Evolutionary conservation across 2,113 vertebrate species (phyloP).

Genomic region (Campylomormyrus tamandua): DNA sequence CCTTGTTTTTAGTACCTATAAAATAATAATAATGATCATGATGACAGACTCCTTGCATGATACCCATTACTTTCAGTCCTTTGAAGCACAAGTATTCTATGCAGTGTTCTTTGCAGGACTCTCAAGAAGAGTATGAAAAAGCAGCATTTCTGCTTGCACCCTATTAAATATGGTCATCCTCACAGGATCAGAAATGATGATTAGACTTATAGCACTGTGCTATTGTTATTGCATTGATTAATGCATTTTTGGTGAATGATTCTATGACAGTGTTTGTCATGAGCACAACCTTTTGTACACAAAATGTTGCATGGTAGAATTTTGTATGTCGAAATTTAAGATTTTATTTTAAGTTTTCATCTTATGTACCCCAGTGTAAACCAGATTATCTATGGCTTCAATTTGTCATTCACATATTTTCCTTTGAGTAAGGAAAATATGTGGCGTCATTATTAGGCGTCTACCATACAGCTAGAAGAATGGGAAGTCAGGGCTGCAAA

Average conservation of each 20-base stretch:
- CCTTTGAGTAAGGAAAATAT: background rate
- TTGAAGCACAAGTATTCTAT: slow-evolving; percentile 61
- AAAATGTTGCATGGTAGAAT: background rate
- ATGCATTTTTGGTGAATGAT: slow-evolving; percentile 18
- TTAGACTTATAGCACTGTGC: slow-evolving; percentile 24
- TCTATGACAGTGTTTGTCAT: slow-evolving; percentile 20
- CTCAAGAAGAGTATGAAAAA: slow-evolving; percentile 34
- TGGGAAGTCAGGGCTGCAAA: background rate
- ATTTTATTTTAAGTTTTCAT: background rate
- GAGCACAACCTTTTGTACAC: background rate
- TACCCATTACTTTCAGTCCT: slow-evolving; percentile 36
- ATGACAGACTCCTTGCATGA: slow-evolving; percentile 36
- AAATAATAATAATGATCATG: background rate
- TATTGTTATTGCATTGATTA: background rate
- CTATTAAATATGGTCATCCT: slow-evolving; percentile 17
- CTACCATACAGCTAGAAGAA: background rate
- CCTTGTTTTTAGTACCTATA: background rate
- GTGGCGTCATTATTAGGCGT: background rate
- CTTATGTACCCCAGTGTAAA: background rate
- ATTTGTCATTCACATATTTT: background rate
- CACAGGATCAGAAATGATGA: slow-evolving; percentile 18
- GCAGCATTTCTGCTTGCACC: slow-evolving; percentile 28
- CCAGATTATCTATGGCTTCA: background rate
- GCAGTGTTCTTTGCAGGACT: slow-evolving; percentile 48
- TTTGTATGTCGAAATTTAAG: background rate